phyloP scores from a whole-genome alignment of 2,888 invertebrate genomes.

The Clivina fossor region DNA sequence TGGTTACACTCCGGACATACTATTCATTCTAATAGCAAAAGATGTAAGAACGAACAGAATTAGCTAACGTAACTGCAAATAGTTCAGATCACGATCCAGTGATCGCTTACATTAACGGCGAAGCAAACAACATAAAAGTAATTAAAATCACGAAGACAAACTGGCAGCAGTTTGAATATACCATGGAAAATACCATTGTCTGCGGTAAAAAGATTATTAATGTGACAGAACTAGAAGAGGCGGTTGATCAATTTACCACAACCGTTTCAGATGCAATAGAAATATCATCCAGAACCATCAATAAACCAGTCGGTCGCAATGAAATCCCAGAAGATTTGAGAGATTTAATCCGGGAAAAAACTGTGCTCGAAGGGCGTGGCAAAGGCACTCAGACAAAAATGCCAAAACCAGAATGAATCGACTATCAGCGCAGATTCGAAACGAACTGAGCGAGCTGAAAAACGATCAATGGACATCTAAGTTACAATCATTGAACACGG shows the following conservation, averaged over 20 bases:
- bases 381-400: background rate
- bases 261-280: too few species aligned
- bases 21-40: background rate
- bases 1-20: background rate
- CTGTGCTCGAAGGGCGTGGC: conserved; percentile 2
- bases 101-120: background rate
- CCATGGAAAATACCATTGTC: too few species aligned
- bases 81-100: conserved; percentile 1
- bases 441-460: background rate
- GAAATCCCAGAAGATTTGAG: too few species aligned
- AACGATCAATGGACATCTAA: conserved; percentile 4
- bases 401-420: background rate
- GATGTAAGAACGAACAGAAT: background rate
- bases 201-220: background rate
- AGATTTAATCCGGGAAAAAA: too few species aligned
- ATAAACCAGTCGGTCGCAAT: too few species aligned
- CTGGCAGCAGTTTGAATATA: too few species aligned
- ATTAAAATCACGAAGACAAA: too few species aligned
- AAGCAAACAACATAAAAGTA: background rate
- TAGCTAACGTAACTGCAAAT: background rate
- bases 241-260: too few species aligned
- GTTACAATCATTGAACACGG: background rate
- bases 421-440: background rate
- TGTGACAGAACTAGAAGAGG: too few species aligned
- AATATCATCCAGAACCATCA: too few species aligned